These are phyloP conservation scores for Cheilosia grossa DNA, from an alignment of 2,888 invertebrate species.

Conservation along the genomic window DNA sequence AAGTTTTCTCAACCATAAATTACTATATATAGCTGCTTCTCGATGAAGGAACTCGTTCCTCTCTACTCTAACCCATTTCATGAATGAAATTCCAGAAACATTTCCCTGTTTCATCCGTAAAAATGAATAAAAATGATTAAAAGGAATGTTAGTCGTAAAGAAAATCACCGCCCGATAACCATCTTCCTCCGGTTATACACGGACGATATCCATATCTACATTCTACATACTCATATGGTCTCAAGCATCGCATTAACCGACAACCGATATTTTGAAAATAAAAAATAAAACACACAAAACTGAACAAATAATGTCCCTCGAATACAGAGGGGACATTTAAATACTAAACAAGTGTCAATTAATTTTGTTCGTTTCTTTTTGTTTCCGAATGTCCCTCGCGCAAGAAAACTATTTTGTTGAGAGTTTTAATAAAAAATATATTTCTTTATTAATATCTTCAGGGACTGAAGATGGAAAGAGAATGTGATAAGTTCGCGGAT, in stretches of 20 bases:
- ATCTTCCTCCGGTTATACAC: constrained; percentile 70
- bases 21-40: constrained; percentile 20
- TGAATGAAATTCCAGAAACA: constrained; percentile 60
- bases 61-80: constrained; percentile 37
- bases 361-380: constrained; percentile 37
- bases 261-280: constrained; percentile 25
- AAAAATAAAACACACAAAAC: constrained; percentile 35
- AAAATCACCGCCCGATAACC: constrained; percentile 60
- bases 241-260: constrained; percentile 54
- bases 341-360: constrained; percentile 71
- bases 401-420: too few species aligned
- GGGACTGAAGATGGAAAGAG: too few species aligned
- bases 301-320: constrained; percentile 60
- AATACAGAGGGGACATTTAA: constrained; percentile 51
- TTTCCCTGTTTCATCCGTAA: constrained; percentile 41
- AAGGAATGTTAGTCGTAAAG: constrained; percentile 65
- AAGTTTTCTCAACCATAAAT: constrained; percentile 60
- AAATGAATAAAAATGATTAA: constrained; percentile 64
- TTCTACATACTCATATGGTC: constrained; percentile 28
- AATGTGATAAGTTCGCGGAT: too few species aligned
- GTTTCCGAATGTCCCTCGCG: constrained; percentile 28
- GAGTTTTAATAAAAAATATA: too few species aligned
- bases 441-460: too few species aligned
- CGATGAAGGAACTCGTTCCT: constrained; percentile 28
- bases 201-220: constrained; percentile 16